phyloP scores from a whole-genome alignment of 2,113 vertebrate species.

The Laticauda laticaudata region DNA sequence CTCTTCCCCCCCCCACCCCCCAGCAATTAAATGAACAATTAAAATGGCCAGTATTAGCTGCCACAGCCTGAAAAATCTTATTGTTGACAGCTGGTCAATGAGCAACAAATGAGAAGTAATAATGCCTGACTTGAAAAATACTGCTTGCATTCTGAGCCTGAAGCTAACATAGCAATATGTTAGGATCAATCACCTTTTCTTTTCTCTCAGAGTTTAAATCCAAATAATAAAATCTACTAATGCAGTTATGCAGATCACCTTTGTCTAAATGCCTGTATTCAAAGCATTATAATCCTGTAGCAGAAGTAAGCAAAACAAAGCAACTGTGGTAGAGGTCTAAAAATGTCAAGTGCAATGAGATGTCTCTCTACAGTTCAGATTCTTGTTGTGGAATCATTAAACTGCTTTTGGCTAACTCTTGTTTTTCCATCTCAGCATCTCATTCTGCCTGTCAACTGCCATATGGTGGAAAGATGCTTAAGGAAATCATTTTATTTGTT shows the following conservation, averaged over 20 bases:
- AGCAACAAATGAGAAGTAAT: constrained; percentile 71
- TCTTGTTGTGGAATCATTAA: not conserved
- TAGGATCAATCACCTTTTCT: constrained; percentile 63
- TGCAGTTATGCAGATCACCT: constrained; percentile 36
- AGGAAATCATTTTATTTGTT: not conserved
- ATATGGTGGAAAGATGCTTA: not conserved
- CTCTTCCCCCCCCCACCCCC: not conserved
- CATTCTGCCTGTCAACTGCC: not conserved
- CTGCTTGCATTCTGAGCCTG: constrained; percentile 59
- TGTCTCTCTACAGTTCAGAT: not conserved
- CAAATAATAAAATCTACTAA: constrained; percentile 49
- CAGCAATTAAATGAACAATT: constrained; percentile 17
- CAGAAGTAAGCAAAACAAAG: not conserved
- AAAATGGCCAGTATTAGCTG: constrained; percentile 51
- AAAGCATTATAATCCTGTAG: not conserved
- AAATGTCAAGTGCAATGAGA: not conserved
- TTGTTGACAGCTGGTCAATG: constrained; percentile 72
- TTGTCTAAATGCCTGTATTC: not conserved
- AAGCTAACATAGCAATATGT: constrained; percentile 53
- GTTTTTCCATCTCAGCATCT: not conserved
- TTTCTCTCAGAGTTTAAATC: constrained; percentile 40
- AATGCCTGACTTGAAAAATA: constrained; percentile 65
- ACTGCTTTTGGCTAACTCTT: not conserved
- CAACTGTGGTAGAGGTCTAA: not conserved
- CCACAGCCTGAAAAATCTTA: constrained; percentile 64